Percentiles rank a stretch among this genome's conserved stretches.
phyloP scores from a whole-genome alignment of 2,888 invertebrate genomes.

The Coenonympha glycerion region DNA sequence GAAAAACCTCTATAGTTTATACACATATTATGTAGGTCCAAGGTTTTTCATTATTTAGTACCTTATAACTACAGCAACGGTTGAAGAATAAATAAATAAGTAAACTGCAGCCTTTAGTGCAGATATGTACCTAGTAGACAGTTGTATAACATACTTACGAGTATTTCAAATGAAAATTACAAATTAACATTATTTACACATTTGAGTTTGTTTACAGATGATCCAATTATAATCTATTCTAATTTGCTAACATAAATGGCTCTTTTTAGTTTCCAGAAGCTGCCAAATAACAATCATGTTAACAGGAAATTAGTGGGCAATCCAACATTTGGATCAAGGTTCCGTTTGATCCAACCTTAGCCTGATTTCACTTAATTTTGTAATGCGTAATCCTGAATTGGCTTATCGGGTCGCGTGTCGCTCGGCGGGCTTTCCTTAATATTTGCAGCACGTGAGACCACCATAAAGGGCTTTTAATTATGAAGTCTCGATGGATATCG shows the following conservation, averaged over 20 bases:
- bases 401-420: conserved; percentile 62
- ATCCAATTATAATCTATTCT: background rate
- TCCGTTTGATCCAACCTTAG: conserved; percentile 36
- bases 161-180: too few relatives aligned
- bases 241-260: background rate
- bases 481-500: conserved; percentile 56
- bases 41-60: too few relatives aligned
- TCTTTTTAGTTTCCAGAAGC: background rate
- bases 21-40: too few relatives aligned
- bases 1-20: too few relatives aligned
- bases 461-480: conserved; percentile 54
- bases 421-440: conserved; percentile 41
- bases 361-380: conserved; percentile 50
- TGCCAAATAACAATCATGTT: conserved; percentile 8
- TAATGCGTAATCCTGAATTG: conserved; percentile 59
- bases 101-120: too few relatives aligned
- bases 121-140: too few relatives aligned
- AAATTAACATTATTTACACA: background rate
- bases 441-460: conserved; percentile 54
- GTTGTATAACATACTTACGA: too few relatives aligned
- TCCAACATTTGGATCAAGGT: conserved; percentile 53
- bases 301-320: conserved; percentile 20
- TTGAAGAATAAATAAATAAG: too few relatives aligned
- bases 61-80: too few relatives aligned
- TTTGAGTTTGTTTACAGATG: background rate